A percentile compares a stretch with the other conserved stretches of the same genome.
phyloP scores from a whole-genome alignment of 2,113 vertebrate genomes.

The Pelobates fuscus region DNA sequence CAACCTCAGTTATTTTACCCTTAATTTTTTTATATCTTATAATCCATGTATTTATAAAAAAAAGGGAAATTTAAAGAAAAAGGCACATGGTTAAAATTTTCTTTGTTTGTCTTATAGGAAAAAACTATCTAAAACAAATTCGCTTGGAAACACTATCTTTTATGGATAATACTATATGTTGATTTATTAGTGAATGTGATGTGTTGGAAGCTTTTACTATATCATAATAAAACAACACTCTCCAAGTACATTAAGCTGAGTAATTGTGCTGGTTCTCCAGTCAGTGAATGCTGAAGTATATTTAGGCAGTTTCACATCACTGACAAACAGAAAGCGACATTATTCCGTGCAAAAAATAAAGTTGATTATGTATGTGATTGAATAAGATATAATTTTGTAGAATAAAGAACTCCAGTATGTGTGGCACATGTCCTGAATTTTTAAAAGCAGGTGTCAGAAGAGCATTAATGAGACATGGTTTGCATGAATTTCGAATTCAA shows the following conservation, averaged over 20 bases:
- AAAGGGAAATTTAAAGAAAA: no score
- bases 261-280: conserved; percentile 49
- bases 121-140: conserved; percentile 35
- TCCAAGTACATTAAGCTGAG: conserved; percentile 55
- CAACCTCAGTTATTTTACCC: no score
- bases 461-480: conserved; percentile 42
- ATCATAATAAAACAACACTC: conserved; percentile 54
- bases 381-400: neutral
- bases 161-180: conserved; percentile 53
- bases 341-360: conserved; percentile 32
- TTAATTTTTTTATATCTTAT: no score
- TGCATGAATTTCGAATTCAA: conserved; percentile 41
- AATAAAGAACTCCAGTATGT: conserved; percentile 34
- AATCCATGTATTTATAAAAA: no score
- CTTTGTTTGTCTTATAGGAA: conserved; percentile 20
- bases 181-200: conserved; percentile 62
- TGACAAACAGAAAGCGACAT: conserved; percentile 34
- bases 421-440: conserved; percentile 47
- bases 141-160: conserved; percentile 51
- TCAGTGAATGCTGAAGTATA: no score
- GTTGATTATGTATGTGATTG: conserved; percentile 16
- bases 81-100: no score
- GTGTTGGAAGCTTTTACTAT: conserved; percentile 56
- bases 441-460: conserved; percentile 49
- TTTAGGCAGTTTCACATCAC: no score